phyloP scores from a whole-genome alignment of 1,140 invertebrate genomes.

The Pogonomyrmex californicus region DNA sequence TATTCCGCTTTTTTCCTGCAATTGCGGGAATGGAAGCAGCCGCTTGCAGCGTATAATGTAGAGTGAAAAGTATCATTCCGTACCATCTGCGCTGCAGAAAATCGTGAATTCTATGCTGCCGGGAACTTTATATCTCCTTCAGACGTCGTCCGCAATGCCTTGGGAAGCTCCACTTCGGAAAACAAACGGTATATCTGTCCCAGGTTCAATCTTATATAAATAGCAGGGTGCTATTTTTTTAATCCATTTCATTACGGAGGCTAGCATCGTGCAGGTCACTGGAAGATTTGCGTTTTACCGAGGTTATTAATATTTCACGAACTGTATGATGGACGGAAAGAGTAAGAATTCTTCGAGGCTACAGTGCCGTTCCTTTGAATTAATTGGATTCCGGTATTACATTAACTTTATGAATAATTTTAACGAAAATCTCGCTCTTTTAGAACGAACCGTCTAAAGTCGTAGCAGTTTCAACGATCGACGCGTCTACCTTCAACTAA shows the following conservation, averaged over 20 bases:
- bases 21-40: slow-evolving; percentile 30
- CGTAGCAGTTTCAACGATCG: not conserved
- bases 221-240: slow-evolving; percentile 64
- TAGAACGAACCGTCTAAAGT: slow-evolving; percentile 16
- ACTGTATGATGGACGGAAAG: not conserved
- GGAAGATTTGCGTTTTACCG: slow-evolving; percentile 62
- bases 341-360: slow-evolving; percentile 39
- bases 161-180: slow-evolving; percentile 57
- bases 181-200: slow-evolving; percentile 71
- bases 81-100: slow-evolving; percentile 70
- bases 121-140: slow-evolving; percentile 75
- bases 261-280: slow-evolving; percentile 22
- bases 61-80: slow-evolving; percentile 69
- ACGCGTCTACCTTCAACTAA: slow-evolving; percentile 5
- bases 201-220: slow-evolving; percentile 24
- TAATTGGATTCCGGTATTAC: slow-evolving; percentile 66
- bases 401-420: slow-evolving; percentile 67
- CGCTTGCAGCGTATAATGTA: slow-evolving; percentile 67
- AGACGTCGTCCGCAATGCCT: slow-evolving; percentile 70
- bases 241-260: slow-evolving; percentile 29
- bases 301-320: slow-evolving; percentile 38
- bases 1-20: slow-evolving; percentile 44
- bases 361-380: slow-evolving; percentile 38
- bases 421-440: slow-evolving; percentile 31
- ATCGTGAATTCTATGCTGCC: slow-evolving; percentile 72